Evolutionary conservation across 2,888 invertebrate genomes (phyloP).

Genomic region (Volucella zonaria): DNA sequence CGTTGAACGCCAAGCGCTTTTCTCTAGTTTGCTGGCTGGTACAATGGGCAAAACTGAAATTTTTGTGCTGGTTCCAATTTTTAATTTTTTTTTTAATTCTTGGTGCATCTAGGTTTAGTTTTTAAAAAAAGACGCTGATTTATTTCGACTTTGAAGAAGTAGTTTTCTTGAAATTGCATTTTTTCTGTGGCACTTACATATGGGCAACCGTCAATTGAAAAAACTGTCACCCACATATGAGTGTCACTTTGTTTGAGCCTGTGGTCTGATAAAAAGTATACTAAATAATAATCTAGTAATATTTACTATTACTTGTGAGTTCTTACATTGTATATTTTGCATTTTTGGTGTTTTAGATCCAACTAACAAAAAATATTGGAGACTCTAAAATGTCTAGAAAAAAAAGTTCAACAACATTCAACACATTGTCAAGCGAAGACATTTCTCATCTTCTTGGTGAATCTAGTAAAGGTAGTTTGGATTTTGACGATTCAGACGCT

Average conservation of each 20-base stretch:
- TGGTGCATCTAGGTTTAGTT: neutral
- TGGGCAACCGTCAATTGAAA: neutral
- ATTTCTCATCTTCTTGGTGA: no score
- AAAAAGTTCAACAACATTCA: no score
- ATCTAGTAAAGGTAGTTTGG: no score
- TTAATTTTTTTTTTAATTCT: slow-evolving; percentile 1
- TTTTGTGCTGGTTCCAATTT: no score
- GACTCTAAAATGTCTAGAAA: no score
- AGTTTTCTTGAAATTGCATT: slow-evolving; percentile 13
- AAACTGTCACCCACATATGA: neutral
- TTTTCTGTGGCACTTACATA: neutral
- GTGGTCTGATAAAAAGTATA: neutral
- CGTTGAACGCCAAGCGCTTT: no score
- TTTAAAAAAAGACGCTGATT: slow-evolving; percentile 21
- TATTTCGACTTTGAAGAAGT: slow-evolving; percentile 21
- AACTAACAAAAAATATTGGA: no score
- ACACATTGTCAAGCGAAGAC: no score
- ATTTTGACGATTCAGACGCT: no score
- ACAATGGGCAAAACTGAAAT: no score
- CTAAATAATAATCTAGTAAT: slow-evolving; percentile 4
- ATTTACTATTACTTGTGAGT: neutral
- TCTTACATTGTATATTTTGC: slow-evolving; percentile 19
- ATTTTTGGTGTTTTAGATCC: slow-evolving; percentile 6
- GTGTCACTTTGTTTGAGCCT: slow-evolving; percentile 10
- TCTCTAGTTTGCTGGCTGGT: no score